phyloP scores from a whole-genome alignment of 2,113 vertebrate species.

The Atlantisia rogersi region DNA sequence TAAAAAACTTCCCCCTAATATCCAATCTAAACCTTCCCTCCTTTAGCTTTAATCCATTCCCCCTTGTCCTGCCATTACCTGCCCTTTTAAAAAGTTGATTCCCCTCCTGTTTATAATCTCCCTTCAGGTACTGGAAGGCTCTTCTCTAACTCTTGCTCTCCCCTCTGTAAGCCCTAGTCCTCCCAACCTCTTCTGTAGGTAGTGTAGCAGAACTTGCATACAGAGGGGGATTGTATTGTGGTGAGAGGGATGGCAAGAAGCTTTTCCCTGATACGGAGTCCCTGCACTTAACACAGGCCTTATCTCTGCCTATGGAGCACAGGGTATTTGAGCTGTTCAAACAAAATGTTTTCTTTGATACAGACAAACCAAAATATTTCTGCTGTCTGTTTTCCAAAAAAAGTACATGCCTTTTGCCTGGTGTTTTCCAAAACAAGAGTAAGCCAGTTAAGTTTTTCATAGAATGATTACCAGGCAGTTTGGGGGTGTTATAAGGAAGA shows the following conservation, averaged over 20 bases:
- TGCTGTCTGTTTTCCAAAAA: not conserved
- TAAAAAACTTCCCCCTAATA: too few species aligned
- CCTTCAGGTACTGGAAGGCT: too few species aligned
- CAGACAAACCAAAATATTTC: not conserved
- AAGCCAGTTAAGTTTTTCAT: too few species aligned
- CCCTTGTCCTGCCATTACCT: too few species aligned
- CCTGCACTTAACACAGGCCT: not conserved
- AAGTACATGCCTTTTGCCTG: not conserved
- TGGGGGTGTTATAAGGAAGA: not conserved
- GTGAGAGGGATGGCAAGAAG: not conserved
- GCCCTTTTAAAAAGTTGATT: too few species aligned
- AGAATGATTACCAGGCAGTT: not conserved
- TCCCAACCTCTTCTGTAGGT: too few species aligned
- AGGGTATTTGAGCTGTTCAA: not conserved
- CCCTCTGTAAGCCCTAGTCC: not conserved
- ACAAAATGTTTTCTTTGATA: not conserved
- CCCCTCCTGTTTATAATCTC: too few species aligned
- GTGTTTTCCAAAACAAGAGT: not conserved
- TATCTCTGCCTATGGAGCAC: not conserved
- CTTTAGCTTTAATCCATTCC: too few species aligned
- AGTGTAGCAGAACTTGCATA: too few species aligned
- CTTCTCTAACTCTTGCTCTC: not conserved
- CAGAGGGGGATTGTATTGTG: too few species aligned
- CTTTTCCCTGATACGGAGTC: not conserved
- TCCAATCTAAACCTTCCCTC: too few species aligned